Conservation (phyloP, 2,113 vertebrate species). For the Nesogale talazaci region DNA sequence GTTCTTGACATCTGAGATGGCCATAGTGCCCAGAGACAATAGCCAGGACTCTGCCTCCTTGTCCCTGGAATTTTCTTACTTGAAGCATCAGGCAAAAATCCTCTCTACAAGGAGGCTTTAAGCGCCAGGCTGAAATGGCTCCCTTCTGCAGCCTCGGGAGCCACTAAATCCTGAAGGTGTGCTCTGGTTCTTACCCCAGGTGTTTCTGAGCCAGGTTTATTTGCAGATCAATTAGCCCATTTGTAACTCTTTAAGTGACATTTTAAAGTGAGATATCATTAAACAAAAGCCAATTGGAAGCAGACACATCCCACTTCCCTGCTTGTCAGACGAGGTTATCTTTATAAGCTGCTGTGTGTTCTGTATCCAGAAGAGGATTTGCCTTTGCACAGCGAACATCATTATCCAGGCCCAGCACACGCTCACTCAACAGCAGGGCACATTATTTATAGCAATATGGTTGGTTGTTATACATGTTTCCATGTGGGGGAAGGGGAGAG, state of each 20-base stretch:
- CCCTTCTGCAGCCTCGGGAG: background rate
- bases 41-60: background rate
- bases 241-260: constrained; percentile 27
- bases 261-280: constrained; percentile 34
- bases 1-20: background rate
- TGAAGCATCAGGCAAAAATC: background rate
- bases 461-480: constrained; percentile 14
- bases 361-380: background rate
- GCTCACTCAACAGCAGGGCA: background rate
- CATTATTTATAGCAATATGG: background rate
- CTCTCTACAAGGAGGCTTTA: background rate
- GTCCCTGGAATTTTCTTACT: background rate
- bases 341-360: accelerated
- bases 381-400: background rate
- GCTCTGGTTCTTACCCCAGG: background rate
- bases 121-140: background rate
- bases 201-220: constrained; percentile 6
- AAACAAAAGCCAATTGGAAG: constrained; percentile 1
- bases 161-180: background rate
- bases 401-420: background rate
- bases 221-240: constrained; percentile 21
- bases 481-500: background rate
- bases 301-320: background rate
- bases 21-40: background rate
- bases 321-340: background rate